phyloP scores from a whole-genome alignment of 1,140 invertebrate species.

The Penaeus vannamei region DNA sequence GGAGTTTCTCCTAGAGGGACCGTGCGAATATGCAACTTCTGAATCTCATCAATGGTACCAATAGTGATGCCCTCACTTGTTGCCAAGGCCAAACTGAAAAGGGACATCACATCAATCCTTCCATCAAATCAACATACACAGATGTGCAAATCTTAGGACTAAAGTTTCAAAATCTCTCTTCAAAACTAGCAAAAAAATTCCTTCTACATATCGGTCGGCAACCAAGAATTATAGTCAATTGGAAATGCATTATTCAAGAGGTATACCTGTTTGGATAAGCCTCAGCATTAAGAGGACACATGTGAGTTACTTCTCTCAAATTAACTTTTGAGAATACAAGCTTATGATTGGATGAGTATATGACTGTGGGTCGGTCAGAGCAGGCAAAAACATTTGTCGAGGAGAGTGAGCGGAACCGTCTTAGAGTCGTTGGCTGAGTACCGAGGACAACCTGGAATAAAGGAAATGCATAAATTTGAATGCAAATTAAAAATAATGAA shows the following conservation, averaged over 20 bases:
- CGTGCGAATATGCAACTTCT: slow-evolving; percentile 96
- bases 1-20: slow-evolving; percentile 95
- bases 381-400: slow-evolving; percentile 99
- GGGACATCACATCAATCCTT: background rate
- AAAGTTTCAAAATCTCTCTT: too few relatives aligned
- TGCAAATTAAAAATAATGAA: background rate
- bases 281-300: slow-evolving; percentile 96
- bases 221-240: too few relatives aligned
- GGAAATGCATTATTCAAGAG: too few relatives aligned
- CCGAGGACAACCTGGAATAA: slow-evolving; percentile 84
- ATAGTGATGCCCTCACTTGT: slow-evolving; percentile 95
- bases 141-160: too few relatives aligned
- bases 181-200: too few relatives aligned
- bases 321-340: slow-evolving; percentile 99
- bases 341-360: slow-evolving; percentile 99
- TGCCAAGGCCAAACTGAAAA: slow-evolving; percentile 88
- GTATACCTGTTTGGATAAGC: slow-evolving; percentile 90
- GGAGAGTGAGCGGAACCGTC: slow-evolving; percentile 91
- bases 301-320: slow-evolving; percentile 97
- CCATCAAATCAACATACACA: background rate
- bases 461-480: background rate
- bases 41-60: slow-evolving; percentile 99
- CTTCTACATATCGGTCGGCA: too few relatives aligned
- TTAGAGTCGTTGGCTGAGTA: slow-evolving; percentile 95
- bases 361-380: slow-evolving; percentile 97